Conservation (phyloP, 2,888 invertebrate genomes). For the Dione juno region DNA sequence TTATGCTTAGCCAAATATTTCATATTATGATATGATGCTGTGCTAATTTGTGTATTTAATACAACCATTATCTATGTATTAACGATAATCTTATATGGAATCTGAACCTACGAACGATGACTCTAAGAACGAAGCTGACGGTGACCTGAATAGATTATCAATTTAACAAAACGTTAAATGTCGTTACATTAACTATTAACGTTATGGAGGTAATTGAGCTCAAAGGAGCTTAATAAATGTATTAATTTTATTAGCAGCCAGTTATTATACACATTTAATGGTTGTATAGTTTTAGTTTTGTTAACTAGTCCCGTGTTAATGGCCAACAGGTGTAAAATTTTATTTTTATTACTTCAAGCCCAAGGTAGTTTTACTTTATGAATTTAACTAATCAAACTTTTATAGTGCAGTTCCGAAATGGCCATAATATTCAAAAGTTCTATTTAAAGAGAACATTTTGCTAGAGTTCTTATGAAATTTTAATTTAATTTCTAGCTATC, state of each 20-base stretch:
- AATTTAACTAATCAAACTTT: slow-evolving; percentile 41
- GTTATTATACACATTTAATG: slow-evolving; percentile 35
- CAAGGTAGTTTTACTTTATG: slow-evolving; percentile 37
- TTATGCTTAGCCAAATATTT: not conserved
- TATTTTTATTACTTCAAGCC: slow-evolving; percentile 34
- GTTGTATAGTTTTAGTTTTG: slow-evolving; percentile 36
- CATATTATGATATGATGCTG: not conserved
- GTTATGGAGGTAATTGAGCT: slow-evolving; percentile 30
- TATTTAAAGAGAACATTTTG: slow-evolving; percentile 4
- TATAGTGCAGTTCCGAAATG: slow-evolving; percentile 36
- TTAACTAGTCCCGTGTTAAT: slow-evolving; percentile 39
- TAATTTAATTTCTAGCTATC: slow-evolving; percentile 5
- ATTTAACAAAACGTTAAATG: slow-evolving; percentile 21
- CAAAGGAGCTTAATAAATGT: slow-evolving; percentile 34
- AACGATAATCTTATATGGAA: not conserved
- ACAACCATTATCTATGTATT: not conserved
- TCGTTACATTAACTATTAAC: slow-evolving; percentile 33
- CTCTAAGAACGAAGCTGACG: not conserved
- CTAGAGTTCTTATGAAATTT: slow-evolving; percentile 22
- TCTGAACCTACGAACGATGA: slow-evolving; percentile 5
- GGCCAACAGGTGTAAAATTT: slow-evolving; percentile 44
- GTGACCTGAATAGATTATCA: not conserved
- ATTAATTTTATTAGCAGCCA: slow-evolving; percentile 40
- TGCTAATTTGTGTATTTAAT: not conserved
- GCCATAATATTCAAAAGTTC: slow-evolving; percentile 36